Evolutionary conservation across 2,888 invertebrate genomes (phyloP).

Genomic region (Asteroscopus sphinx): DNA sequence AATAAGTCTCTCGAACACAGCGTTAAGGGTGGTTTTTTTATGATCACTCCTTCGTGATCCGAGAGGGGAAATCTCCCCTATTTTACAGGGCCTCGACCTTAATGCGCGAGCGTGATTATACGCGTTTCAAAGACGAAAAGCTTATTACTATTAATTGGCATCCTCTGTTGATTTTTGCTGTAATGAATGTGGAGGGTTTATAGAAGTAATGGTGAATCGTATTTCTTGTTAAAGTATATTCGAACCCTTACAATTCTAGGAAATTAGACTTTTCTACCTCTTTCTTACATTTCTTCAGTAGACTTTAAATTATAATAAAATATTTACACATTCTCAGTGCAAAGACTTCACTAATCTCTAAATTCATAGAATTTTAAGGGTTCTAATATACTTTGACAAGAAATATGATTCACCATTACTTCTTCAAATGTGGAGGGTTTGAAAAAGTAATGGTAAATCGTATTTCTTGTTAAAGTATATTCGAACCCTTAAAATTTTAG

Average conservation of each 20-base stretch:
- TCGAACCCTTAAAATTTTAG: too few species aligned
- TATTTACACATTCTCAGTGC: constrained; percentile 29
- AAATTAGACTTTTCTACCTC: not conserved
- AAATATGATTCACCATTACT: too few species aligned
- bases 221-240: too few species aligned
- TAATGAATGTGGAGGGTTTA: constrained; percentile 32
- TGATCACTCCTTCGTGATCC: constrained; percentile 56
- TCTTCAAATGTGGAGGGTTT: too few species aligned
- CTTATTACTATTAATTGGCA: constrained; percentile 62
- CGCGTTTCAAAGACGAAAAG: constrained; percentile 59
- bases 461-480: too few species aligned
- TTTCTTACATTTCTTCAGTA: not conserved
- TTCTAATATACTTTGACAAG: too few species aligned
- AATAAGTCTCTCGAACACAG: constrained; percentile 59
- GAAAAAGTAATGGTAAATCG: too few species aligned
- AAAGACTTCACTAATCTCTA: constrained; percentile 23
- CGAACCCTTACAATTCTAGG: too few species aligned
- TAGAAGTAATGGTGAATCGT: not conserved
- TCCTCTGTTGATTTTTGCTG: constrained; percentile 54
- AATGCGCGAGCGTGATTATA: constrained; percentile 60
- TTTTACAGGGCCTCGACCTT: constrained; percentile 45
- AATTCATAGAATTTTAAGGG: too few species aligned
- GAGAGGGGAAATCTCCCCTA: constrained; percentile 48
- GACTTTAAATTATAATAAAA: constrained; percentile 6
- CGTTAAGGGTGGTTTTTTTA: constrained; percentile 61